phyloP scores from a whole-genome alignment of 2,797 vertebrate species.

The Staurois parvus region DNA sequence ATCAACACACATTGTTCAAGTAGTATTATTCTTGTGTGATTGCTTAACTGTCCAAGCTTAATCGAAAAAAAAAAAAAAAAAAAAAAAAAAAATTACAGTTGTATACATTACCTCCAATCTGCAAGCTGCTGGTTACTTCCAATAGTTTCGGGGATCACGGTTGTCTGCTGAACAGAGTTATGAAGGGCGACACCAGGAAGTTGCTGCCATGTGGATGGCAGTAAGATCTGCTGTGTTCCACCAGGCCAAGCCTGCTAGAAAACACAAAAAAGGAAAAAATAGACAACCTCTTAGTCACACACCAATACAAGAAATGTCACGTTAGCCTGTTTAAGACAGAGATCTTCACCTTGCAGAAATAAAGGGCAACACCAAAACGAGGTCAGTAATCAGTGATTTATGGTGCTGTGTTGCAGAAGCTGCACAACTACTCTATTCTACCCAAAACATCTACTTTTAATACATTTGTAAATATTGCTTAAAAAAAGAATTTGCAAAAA shows the following conservation, averaged over 20 bases:
- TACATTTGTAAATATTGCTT: too few relatives aligned
- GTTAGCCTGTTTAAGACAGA: slow-evolving; percentile 66
- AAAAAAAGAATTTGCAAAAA: too few relatives aligned
- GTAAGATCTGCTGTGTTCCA: slow-evolving; percentile 95
- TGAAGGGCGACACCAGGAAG: slow-evolving; percentile 93
- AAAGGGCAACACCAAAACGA: background rate
- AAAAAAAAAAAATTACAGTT: background rate
- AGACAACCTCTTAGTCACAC: slow-evolving; percentile 50
- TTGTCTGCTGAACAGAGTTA: slow-evolving; percentile 86
- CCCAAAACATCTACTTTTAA: too few relatives aligned
- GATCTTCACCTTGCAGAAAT: slow-evolving; percentile 82
- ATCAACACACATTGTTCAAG: too few relatives aligned
- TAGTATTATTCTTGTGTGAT: too few relatives aligned
- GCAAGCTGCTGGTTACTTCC: slow-evolving; percentile 81
- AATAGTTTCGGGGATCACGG: slow-evolving; percentile 85
- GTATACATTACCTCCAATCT: slow-evolving; percentile 86
- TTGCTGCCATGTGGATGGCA: slow-evolving; percentile 97
- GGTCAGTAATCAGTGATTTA: background rate
- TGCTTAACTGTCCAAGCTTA: too few relatives aligned
- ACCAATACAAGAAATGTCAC: slow-evolving; percentile 28
- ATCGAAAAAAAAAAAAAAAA: too few relatives aligned
- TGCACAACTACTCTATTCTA: background rate
- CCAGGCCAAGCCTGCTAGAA: slow-evolving; percentile 96
- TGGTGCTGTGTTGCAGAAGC: slow-evolving; percentile 41
- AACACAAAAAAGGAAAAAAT: slow-evolving; percentile 73